Evolutionary conservation across 1,140 invertebrate genomes (phyloP), one percentile per base, ranked within the genome.

Genomic region (Drosophila miranda): DNA sequence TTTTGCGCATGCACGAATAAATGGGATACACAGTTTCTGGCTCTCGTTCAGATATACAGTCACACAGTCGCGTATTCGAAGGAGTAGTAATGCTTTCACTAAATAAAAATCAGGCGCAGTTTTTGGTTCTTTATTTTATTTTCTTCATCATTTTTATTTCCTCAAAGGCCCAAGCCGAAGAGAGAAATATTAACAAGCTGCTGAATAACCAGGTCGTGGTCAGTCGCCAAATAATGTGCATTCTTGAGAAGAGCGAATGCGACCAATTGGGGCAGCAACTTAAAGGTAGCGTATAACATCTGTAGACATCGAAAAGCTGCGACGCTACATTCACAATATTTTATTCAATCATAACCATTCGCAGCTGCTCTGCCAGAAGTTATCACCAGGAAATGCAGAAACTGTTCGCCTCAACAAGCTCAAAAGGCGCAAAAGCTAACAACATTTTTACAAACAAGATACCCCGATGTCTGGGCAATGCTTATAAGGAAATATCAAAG

Each of bases 401-500:
- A 91, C 58, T 93, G 92, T 69, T 90, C 91, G n/a, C 77, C 90
- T 1, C 88, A 90, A 58, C 92, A 92, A 67, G 74, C 91, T 5
- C 89, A 91, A 34, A 92, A 92, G 88, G 92, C 92, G 2, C 90
- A 90, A 64, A 89, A 91, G 54, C 76, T 92, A 8, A 91, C 91
- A 23, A 76, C 90, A 30, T 93, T 92, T 63, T 89, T 93, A 28
- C 91, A 92, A 82, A 89, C 84, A 3, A 91, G 91, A 62, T 92
- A 92, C 84, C 92, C 92, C 8, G 91, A 92, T 61, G 91, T 92
- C 42, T 93, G 92, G 92, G 91, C 90, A 5, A 92, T 91, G 74
- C 80, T 93, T 34, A 78, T 92, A n/a, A 59, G 91, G 58, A 93
- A 93, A 87, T 93, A 93, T 42, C 75, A 87, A 41, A 90, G 70